These are phyloP conservation scores for Catostylus mosaicus DNA, from an alignment of 30 jellyfish, hydroid and myxozoan genomes.

Conservation along the genomic window DNA sequence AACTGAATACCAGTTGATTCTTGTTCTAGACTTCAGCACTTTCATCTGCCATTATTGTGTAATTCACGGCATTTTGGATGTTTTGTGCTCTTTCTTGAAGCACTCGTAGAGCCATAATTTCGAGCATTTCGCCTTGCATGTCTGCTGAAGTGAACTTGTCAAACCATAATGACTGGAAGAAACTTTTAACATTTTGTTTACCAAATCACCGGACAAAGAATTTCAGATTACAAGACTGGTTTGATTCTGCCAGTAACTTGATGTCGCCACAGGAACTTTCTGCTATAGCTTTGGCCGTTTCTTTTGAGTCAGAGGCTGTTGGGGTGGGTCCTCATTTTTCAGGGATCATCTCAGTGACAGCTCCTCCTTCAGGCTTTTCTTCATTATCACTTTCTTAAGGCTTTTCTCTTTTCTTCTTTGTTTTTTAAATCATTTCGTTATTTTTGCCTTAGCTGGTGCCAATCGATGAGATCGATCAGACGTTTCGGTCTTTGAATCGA, in stretches of 20 bases:
- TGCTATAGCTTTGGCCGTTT: no score
- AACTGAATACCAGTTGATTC: slow-evolving; percentile 63
- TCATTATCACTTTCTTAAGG: no score
- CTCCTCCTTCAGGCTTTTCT: no score
- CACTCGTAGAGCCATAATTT: slow-evolving; percentile 55
- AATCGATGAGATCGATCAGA: no score
- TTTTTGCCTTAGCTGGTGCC: no score
- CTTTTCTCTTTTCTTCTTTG: no score
- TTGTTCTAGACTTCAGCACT: slow-evolving; percentile 65
- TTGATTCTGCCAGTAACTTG: slow-evolving; percentile 50
- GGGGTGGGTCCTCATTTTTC: no score
- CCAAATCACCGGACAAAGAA: slow-evolving; percentile 60
- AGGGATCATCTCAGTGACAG: no score
- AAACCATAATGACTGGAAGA: slow-evolving; percentile 61
- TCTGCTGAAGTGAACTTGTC: slow-evolving; percentile 64
- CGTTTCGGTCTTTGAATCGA: no score
- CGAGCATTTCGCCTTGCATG: slow-evolving; percentile 64
- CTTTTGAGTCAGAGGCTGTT: no score
- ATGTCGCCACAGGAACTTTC: no score
- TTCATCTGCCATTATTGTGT: slow-evolving; percentile 65
- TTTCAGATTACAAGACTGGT: slow-evolving; percentile 32
- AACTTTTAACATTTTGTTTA: slow-evolving; percentile 38
- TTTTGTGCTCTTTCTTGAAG: slow-evolving; percentile 40
- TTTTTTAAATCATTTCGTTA: no score
- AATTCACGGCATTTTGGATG: slow-evolving; percentile 36